Conservation (phyloP, 1,140 invertebrate species). For the Drosophila quadrilineata region DNA sequence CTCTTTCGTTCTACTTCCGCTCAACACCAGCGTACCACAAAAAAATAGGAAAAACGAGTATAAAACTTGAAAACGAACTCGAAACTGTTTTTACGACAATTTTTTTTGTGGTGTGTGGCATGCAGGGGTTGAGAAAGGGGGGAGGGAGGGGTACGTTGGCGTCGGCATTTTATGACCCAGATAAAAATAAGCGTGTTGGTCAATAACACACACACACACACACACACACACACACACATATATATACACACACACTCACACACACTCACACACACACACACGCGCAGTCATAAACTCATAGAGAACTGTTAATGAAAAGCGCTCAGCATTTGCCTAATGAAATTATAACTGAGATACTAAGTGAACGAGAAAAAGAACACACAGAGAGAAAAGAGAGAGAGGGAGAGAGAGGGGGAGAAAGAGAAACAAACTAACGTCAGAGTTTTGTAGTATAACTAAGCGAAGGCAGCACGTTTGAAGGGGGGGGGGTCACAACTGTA, state of each 20-base stretch:
- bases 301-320: conserved; percentile 74
- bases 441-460: no score
- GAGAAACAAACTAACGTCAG: no score
- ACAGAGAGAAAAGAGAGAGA: no score
- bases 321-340: conserved; percentile 75
- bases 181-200: conserved; percentile 72
- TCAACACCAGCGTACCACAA: conserved; percentile 50
- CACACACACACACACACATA: conserved; percentile 1
- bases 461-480: no score
- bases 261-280: conserved; percentile 6
- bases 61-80: conserved; percentile 21
- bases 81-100: conserved; percentile 36
- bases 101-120: conserved; percentile 14
- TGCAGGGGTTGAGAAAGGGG: neutral
- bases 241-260: conserved; percentile 12
- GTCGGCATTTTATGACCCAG: conserved; percentile 70
- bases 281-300: neutral
- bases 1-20: conserved; percentile 59
- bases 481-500: neutral
- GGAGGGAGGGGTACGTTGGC: conserved; percentile 5
- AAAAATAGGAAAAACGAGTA: neutral
- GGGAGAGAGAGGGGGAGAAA: no score
- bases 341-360: conserved; percentile 72
- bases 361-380: no score
- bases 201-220: conserved; percentile 37